Evolutionary conservation across 2,888 invertebrate genomes (phyloP).

Genomic region (Chalcosyrphus nemorum): DNA sequence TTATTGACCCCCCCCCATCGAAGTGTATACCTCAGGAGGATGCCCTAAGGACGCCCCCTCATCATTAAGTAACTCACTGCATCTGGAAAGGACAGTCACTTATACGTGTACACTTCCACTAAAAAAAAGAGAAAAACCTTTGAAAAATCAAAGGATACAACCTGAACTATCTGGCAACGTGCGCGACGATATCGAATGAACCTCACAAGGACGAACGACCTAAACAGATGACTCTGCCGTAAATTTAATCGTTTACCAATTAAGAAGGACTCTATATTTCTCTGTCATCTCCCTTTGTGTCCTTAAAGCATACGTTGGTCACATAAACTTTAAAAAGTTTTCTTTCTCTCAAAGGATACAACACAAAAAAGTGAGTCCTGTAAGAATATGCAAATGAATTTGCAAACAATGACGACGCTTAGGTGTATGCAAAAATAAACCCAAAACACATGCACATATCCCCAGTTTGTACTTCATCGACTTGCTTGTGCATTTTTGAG

Average conservation of each 20-base stretch:
- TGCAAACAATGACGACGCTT: slow-evolving; percentile 16
- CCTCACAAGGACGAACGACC: slow-evolving; percentile 16
- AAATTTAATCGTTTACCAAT: slow-evolving; percentile 67
- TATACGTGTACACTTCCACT: not conserved
- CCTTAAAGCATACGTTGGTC: slow-evolving; percentile 34
- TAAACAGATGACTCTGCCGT: slow-evolving; percentile 47
- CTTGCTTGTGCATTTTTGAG: slow-evolving; percentile 51
- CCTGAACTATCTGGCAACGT: no score
- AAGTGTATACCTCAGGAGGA: not conserved
- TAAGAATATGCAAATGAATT: slow-evolving; percentile 60
- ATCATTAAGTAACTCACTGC: slow-evolving; percentile 45
- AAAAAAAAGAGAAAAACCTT: not conserved
- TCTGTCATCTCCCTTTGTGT: not conserved
- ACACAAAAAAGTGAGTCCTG: slow-evolving; percentile 21
- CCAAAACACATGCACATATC: not conserved
- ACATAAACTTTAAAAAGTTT: slow-evolving; percentile 52
- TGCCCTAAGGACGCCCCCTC: slow-evolving; percentile 5
- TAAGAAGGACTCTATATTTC: slow-evolving; percentile 36
- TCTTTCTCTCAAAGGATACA: not conserved
- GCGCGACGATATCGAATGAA: slow-evolving; percentile 30
- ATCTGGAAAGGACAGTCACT: slow-evolving; percentile 45
- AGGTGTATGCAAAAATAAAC: slow-evolving; percentile 42
- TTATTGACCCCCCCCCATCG: slow-evolving; percentile 30
- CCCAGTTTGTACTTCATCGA: not conserved
- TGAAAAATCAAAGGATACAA: slow-evolving; percentile 15